Conservation (phyloP, 2,888 invertebrate species). For the Icerya purchasi region DNA sequence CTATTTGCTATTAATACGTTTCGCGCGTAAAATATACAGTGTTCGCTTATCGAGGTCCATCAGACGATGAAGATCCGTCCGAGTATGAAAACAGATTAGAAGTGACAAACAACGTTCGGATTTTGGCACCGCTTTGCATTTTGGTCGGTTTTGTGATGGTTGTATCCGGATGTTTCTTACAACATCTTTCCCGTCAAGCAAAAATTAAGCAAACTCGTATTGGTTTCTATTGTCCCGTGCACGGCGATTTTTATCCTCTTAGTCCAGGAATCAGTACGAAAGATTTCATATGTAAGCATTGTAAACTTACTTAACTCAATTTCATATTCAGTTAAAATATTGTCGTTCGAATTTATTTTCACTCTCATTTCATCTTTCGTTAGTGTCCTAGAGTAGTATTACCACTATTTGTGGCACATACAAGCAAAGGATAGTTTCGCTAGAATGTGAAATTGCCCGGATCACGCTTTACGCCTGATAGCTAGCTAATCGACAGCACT, state of each 20-base stretch:
- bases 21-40: no score
- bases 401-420: no score
- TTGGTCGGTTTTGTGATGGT: slow-evolving; percentile 52
- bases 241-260: slow-evolving; percentile 54
- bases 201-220: slow-evolving; percentile 42
- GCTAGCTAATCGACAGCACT: no score
- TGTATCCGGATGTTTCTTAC: slow-evolving; percentile 38
- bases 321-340: no score
- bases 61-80: slow-evolving; percentile 46
- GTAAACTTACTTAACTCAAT: no score
- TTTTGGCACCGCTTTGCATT: slow-evolving; percentile 49
- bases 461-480: no score
- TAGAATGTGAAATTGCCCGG: no score
- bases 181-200: slow-evolving; percentile 42
- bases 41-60: slow-evolving; percentile 50
- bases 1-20: no score
- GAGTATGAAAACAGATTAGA: slow-evolving; percentile 48
- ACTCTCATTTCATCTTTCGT: no score
- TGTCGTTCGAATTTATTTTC: no score
- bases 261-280: slow-evolving; percentile 30
- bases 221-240: slow-evolving; percentile 54
- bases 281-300: slow-evolving; percentile 14
- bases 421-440: no score
- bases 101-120: slow-evolving; percentile 48
- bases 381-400: no score